phyloP scores from a whole-genome alignment of 2,113 vertebrate species.

The Saccopteryx bilineata region DNA sequence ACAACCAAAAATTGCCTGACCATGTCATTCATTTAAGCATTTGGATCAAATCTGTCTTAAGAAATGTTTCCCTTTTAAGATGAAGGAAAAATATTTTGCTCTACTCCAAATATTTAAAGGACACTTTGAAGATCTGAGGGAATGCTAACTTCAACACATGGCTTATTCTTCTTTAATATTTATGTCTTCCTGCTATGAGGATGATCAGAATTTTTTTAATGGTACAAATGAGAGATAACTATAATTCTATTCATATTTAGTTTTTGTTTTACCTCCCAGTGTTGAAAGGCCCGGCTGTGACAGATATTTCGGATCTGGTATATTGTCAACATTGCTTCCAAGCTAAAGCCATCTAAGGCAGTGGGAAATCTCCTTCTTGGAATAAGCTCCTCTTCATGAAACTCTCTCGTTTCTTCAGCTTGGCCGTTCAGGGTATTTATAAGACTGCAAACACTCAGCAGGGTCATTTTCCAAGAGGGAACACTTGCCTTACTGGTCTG shows the following conservation, averaged over 20 bases:
- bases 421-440: slow-evolving; percentile 88
- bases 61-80: background rate
- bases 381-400: slow-evolving; percentile 87
- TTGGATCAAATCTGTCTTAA: slow-evolving; percentile 40
- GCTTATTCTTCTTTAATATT: slow-evolving; percentile 47
- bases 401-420: slow-evolving; percentile 84
- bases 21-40: background rate
- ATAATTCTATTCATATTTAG: background rate
- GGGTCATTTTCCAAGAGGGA: slow-evolving; percentile 94
- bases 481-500: slow-evolving; percentile 90
- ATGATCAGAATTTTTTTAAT: background rate
- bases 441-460: slow-evolving; percentile 93
- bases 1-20: background rate
- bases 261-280: slow-evolving; percentile 90
- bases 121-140: slow-evolving; percentile 24
- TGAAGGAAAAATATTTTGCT: slow-evolving; percentile 37
- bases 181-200: background rate
- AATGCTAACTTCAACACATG: slow-evolving; percentile 12
- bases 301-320: slow-evolving; percentile 94
- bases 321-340: slow-evolving; percentile 91
- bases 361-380: slow-evolving; percentile 86
- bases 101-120: slow-evolving; percentile 52
- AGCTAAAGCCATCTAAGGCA: slow-evolving; percentile 87
- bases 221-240: background rate
- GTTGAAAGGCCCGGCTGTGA: slow-evolving; percentile 91